phyloP scores from a whole-genome alignment of 2,797 vertebrate genomes.

The Petrocephalus schoutedeni region DNA sequence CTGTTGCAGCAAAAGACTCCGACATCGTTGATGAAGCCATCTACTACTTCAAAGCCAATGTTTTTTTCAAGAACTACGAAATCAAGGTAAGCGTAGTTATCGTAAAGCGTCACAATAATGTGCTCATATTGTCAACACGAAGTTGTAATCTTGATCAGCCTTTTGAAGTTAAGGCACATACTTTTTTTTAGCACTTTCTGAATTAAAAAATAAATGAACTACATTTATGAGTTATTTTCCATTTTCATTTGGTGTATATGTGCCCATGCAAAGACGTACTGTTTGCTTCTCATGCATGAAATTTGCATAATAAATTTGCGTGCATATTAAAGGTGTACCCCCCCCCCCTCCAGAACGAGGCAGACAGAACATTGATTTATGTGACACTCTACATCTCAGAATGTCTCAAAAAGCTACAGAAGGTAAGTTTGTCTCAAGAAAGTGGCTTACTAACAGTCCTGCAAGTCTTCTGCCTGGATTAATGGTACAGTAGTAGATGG shows the following conservation, averaged over 20 bases:
- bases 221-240: too few species aligned
- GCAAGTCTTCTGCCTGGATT: not conserved
- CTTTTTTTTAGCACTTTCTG: too few species aligned
- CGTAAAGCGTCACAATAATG: not conserved
- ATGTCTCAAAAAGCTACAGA: constrained; percentile 94
- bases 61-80: constrained; percentile 99
- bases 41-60: constrained; percentile 98
- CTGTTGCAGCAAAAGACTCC: constrained; percentile 76
- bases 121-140: not conserved
- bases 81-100: constrained; percentile 78
- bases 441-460: not conserved
- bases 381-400: constrained; percentile 96
- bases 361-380: constrained; percentile 94
- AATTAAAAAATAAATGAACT: too few species aligned
- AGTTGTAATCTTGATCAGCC: not conserved
- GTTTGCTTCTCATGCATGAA: not conserved
- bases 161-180: too few species aligned
- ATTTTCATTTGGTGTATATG: not conserved
- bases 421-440: constrained; percentile 63
- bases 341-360: constrained; percentile 76
- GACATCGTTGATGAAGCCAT: constrained; percentile 97
- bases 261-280: not conserved
- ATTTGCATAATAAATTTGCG: not conserved
- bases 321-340: not conserved
- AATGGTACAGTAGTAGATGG: not conserved